Percentiles rank a stretch among this genome's conserved stretches.
These are phyloP conservation scores for Acrobasis repandana DNA, from an alignment of 2,888 invertebrate species.

Conservation along the genomic window DNA sequence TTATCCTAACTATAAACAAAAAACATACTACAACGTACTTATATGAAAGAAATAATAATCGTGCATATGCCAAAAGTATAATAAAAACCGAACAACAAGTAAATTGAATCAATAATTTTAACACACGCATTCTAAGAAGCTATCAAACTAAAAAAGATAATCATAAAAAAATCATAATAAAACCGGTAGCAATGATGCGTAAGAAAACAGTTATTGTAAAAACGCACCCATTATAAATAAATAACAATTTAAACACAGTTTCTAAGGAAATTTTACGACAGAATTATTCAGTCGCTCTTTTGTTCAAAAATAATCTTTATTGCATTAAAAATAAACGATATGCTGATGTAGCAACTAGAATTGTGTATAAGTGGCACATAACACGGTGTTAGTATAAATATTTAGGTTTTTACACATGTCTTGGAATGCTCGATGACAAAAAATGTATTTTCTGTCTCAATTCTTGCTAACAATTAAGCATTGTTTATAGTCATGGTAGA, in stretches of 20 bases:
- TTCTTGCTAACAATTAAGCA: conserved; percentile 44
- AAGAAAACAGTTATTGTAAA: conserved; percentile 53
- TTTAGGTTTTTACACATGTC: conserved; percentile 37
- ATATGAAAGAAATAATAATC: no score
- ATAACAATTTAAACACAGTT: conserved; percentile 55
- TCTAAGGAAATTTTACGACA: conserved; percentile 41
- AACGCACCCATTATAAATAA: conserved; percentile 47
- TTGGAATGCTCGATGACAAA: conserved; percentile 30
- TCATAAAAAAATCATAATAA: not conserved
- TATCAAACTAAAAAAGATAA: not conserved
- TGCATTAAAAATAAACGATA: not conserved
- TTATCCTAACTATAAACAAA: no score
- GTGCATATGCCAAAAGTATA: not conserved
- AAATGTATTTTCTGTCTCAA: conserved; percentile 44
- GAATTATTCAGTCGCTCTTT: not conserved
- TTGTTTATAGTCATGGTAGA: conserved; percentile 35
- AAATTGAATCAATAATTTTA: conserved; percentile 1
- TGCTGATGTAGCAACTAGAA: not conserved
- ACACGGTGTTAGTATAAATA: conserved; percentile 42
- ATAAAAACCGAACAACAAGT: not conserved
- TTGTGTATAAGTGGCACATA: conserved; percentile 38
- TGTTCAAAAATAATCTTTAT: not conserved
- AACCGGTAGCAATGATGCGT: conserved; percentile 57
- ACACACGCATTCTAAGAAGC: not conserved
- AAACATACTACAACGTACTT: no score